These are phyloP conservation scores for Dendronephthya gigantea DNA, from an alignment of 64 coral and sea anemone genomes.

Conservation along the genomic window DNA sequence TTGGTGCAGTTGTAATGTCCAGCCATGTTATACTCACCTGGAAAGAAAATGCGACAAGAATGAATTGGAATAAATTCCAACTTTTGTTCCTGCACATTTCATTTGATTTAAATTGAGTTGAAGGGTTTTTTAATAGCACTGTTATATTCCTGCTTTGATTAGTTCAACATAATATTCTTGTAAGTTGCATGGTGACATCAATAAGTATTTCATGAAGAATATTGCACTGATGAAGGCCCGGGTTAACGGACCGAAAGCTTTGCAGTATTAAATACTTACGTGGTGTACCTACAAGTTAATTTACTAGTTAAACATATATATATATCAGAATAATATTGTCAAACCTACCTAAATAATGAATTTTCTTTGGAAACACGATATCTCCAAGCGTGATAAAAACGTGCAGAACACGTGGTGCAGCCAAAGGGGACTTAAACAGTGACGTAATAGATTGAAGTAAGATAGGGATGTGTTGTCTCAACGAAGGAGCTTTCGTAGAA, in stretches of 20 bases:
- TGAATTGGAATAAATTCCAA: background rate
- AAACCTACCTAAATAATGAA: slow-evolving; percentile 56
- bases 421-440: slow-evolving; percentile 55
- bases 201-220: too few species aligned
- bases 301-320: background rate
- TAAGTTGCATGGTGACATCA: too few species aligned
- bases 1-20: slow-evolving; percentile 54
- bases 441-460: slow-evolving; percentile 39
- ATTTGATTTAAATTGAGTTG: too few species aligned
- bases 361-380: slow-evolving; percentile 39
- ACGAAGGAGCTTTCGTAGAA: slow-evolving; percentile 29
- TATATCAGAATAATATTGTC: background rate
- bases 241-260: too few species aligned
- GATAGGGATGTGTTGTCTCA: slow-evolving; percentile 48
- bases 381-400: slow-evolving; percentile 54
- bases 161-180: too few species aligned
- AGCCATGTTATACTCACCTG: slow-evolving; percentile 55
- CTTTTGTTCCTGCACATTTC: too few species aligned
- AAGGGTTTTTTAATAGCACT: too few species aligned
- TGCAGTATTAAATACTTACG: too few species aligned
- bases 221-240: too few species aligned
- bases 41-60: background rate
- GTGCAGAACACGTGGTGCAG: slow-evolving; percentile 36
- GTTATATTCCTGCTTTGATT: too few species aligned
- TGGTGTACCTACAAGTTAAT: too few species aligned